A percentile compares a stretch with the other conserved stretches of the same genome.
These are phyloP conservation scores for Atethmia centrago DNA, from an alignment of 2,888 invertebrate species.

Conservation along the genomic window DNA sequence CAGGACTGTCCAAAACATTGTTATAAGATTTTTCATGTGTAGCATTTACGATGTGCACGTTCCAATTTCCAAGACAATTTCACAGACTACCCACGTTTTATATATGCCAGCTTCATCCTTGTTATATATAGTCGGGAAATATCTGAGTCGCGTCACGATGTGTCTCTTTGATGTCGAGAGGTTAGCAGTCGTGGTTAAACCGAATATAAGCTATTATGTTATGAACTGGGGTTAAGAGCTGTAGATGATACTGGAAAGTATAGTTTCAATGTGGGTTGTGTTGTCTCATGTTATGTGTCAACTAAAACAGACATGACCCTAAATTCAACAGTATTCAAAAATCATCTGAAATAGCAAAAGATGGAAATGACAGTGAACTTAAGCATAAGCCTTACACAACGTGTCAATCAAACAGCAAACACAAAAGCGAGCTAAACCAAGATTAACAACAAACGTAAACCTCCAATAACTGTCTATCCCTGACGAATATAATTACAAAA, in stretches of 20 bases:
- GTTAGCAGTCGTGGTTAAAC: conserved; percentile 48
- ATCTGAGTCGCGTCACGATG: conserved; percentile 59
- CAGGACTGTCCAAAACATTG: conserved; percentile 60
- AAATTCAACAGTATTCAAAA: conserved; percentile 1
- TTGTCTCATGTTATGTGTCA: neutral
- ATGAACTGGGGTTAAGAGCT: neutral
- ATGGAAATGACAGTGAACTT: neutral
- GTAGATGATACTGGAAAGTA: neutral
- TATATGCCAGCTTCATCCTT: conserved; percentile 56
- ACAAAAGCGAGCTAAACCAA: conserved; percentile 37
- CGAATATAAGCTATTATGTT: conserved; percentile 21
- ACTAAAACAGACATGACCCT: neutral
- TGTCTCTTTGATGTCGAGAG: conserved; percentile 58
- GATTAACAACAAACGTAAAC: conserved; percentile 50
- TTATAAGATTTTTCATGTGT: conserved; percentile 52
- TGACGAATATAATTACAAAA: conserved; percentile 67
- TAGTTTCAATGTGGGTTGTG: neutral
- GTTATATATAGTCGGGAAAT: conserved; percentile 62
- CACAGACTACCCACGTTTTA: conserved; percentile 59
- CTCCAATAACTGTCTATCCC: conserved; percentile 47
- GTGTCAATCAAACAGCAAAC: conserved; percentile 5
- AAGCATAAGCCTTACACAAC: too few species aligned
- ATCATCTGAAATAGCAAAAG: neutral
- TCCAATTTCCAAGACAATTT: conserved; percentile 66
- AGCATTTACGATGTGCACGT: conserved; percentile 58